Evolutionary conservation across 2,113 vertebrate genomes (phyloP).

Genomic region (Mobula hypostoma): DNA sequence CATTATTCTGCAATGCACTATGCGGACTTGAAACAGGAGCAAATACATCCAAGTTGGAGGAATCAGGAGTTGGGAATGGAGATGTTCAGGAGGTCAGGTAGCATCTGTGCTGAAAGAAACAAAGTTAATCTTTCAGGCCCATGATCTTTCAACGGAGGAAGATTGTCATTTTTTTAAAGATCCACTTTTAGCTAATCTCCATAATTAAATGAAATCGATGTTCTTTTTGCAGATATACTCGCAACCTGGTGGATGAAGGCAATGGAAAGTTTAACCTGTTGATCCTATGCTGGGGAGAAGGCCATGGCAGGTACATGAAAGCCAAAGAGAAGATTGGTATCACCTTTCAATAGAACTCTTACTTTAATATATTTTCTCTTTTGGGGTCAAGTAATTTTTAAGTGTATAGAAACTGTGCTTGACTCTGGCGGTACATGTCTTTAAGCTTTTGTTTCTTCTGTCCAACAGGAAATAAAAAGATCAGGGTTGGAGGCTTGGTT

Average conservation of each 20-base stretch:
- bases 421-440: no score
- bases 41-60: no score
- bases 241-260: conserved; percentile 38
- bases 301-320: conserved; percentile 38
- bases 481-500: no score
- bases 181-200: neutral
- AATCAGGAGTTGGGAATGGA: no score
- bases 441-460: no score
- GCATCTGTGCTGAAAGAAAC: no score
- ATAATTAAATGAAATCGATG: neutral
- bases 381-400: neutral
- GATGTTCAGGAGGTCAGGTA: no score
- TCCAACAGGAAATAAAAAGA: no score
- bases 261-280: conserved; percentile 40
- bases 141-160: neutral
- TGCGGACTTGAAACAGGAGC: no score
- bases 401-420: no score
- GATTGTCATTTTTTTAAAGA: neutral
- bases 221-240: conserved; percentile 34
- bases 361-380: neutral
- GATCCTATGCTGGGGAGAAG: conserved; percentile 40
- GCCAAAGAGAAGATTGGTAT: neutral
- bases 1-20: no score
- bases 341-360: neutral
- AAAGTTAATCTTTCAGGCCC: no score